Evolutionary conservation across 37 sponge, comb jelly and placozoan genomes (phyloP), one percentile per base, ranked within the genome.

Genomic region (Ianthella basta): DNA sequence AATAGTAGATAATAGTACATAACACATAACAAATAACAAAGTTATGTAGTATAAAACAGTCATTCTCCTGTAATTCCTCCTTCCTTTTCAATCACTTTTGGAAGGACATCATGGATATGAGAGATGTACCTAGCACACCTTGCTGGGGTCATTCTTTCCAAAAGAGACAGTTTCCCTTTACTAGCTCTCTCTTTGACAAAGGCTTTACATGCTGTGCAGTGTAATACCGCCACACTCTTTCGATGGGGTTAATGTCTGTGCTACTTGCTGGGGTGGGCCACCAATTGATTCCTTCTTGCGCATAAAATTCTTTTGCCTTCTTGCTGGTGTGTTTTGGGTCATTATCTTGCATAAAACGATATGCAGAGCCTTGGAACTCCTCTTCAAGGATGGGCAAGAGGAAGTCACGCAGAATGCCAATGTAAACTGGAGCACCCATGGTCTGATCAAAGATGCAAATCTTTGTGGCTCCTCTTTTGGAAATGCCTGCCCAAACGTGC

Each of bases 41-140:
- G 59, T 15, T 57, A 57, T 20, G 18, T 18, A 15, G 18, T 15
- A 20, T 57, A 15, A 57, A 18, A 20, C 59, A 57, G 59, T 57
- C 59, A 57, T 18, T 57, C 59, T 57, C 59, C 59, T 57, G 59
- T 57, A 57, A 20, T 57, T 57, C 18, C 59, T 57, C 18, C n/a
- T n/a, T n/a, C n/a, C n/a, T n/a, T 57, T 18, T 57, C 59, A 57
- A 57, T 57, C 18, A 57, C 18, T 18, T 57, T 57, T 57, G 59
- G 59, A 20, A 57, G 59, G 59, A 57, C 59, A 57, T 57, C 59
- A 57, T 57, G 59, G 59, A 18, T 57, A 57, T 57, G 59, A 57
- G 59, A 15, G 18, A 57, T 57, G 59, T 57, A 57, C 59, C 59
- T 57, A 18, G 59, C 59, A 57, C 59, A 57, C 59, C 18, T 57